Evolutionary conservation across 2,113 vertebrate genomes (phyloP).

Genomic region (Meles meles): DNA sequence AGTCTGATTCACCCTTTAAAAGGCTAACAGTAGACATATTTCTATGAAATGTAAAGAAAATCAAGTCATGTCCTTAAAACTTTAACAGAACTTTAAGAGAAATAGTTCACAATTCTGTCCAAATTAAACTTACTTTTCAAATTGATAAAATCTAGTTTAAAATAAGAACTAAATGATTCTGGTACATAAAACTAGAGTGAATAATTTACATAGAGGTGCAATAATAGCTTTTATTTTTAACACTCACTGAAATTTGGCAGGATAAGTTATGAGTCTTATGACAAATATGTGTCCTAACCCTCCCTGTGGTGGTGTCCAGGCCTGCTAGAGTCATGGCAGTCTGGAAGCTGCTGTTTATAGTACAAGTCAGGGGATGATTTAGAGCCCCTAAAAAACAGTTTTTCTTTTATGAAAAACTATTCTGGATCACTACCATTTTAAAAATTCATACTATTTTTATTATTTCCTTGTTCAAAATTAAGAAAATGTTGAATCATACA

Average conservation of each 20-base stretch:
- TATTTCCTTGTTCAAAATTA: neutral
- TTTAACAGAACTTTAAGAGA: neutral
- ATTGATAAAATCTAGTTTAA: neutral
- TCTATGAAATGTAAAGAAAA: neutral
- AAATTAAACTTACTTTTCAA: neutral
- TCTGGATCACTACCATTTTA: neutral
- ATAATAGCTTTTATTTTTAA: neutral
- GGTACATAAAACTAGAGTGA: neutral
- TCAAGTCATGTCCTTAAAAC: neutral
- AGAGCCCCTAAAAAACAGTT: neutral
- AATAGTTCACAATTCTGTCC: neutral
- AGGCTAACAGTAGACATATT: neutral
- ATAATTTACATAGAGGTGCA: neutral
- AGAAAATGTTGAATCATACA: neutral
- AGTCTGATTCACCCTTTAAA: neutral
- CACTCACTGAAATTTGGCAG: neutral
- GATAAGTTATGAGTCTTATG: neutral
- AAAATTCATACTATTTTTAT: neutral
- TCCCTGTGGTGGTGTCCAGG: accelerated
- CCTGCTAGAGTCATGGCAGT: neutral
- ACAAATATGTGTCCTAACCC: neutral
- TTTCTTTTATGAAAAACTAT: neutral
- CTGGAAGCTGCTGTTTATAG: neutral
- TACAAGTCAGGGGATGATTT: neutral
- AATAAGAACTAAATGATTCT: neutral